These are phyloP conservation scores for Mustelus asterias DNA, from an alignment of 2,113 vertebrate genomes.

Conservation along the genomic window DNA sequence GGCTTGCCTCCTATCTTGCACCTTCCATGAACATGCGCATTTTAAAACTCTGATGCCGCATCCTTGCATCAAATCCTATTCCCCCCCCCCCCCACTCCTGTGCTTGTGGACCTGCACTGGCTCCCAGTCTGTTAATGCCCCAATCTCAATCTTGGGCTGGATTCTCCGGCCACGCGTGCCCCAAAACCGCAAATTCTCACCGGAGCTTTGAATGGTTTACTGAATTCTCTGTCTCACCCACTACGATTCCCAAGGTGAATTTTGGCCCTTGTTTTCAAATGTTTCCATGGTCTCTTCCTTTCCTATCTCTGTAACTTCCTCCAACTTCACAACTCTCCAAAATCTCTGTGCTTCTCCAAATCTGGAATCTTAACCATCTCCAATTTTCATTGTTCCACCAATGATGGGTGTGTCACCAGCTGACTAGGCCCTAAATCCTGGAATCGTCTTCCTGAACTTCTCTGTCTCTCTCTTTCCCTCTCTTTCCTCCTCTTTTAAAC, in stretches of 20 bases:
- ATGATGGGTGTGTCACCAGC: background rate
- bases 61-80: background rate
- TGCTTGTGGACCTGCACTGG: background rate
- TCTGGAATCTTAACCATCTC: background rate
- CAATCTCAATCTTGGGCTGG: background rate
- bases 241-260: no score
- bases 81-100: no score
- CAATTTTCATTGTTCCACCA: background rate
- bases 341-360: background rate
- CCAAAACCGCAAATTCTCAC: no score
- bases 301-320: background rate
- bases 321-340: background rate
- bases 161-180: no score
- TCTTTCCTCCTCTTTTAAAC: background rate
- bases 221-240: no score
- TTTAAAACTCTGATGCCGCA: background rate
- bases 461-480: background rate
- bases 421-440: background rate
- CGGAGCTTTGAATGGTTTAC: no score
- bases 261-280: background rate
- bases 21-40: background rate
- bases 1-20: background rate
- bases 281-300: background rate
- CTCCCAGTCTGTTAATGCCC: background rate
- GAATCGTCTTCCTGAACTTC: background rate